Evolutionary conservation across 2,113 vertebrate species (phyloP).

Genomic region (Trochalopteron elliotii): DNA sequence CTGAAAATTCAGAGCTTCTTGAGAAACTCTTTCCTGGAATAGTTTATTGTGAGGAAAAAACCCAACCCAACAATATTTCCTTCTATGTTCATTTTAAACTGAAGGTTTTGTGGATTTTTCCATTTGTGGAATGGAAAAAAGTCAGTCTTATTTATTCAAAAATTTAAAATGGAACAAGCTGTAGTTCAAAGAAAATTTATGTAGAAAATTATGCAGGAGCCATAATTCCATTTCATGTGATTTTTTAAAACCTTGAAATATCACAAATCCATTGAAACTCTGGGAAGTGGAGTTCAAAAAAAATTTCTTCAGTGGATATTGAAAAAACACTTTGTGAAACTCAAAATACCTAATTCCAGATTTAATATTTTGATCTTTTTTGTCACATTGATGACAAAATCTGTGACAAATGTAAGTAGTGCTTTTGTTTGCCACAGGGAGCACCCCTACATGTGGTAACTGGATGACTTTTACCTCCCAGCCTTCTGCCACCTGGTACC

Average conservation of each 20-base stretch:
- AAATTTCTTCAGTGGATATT: not conserved
- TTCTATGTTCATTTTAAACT: not conserved
- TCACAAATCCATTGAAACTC: not conserved
- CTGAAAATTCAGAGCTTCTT: not conserved
- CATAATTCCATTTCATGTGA: not conserved
- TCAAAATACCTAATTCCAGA: not conserved
- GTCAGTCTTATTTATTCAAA: not conserved
- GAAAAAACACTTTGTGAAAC: not conserved
- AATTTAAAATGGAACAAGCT: not conserved
- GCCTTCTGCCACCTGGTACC: not conserved
- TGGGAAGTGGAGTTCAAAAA: not conserved
- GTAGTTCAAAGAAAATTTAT: not conserved
- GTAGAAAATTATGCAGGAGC: not conserved
- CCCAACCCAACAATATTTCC: rapidly evolving
- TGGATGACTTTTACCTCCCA: not conserved
- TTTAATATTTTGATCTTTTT: not conserved
- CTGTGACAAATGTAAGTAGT: not conserved
- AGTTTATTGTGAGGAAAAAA: rapidly evolving
- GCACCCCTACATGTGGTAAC: not conserved
- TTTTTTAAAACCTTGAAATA: not conserved
- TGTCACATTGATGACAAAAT: not conserved
- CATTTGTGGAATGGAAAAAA: not conserved
- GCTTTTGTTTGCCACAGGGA: not conserved
- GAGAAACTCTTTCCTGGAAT: not conserved
- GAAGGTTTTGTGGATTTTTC: not conserved